Conservation (phyloP, 2,113 vertebrate species). For the Pungitius pungitius region DNA sequence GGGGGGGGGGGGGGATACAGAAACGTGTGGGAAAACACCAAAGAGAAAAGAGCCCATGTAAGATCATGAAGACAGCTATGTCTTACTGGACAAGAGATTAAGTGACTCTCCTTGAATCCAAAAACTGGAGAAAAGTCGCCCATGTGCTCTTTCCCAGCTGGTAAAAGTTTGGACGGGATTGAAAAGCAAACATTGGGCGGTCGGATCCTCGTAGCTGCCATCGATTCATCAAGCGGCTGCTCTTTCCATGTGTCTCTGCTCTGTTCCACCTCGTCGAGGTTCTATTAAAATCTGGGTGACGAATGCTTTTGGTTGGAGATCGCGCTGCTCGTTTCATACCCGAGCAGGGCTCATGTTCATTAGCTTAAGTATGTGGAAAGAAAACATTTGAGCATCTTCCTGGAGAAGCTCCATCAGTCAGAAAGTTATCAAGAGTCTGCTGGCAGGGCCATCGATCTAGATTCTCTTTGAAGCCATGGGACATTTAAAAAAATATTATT, state of each 20-base stretch:
- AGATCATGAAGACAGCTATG: not conserved
- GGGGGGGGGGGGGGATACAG: too few species aligned
- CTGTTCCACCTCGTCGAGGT: conserved; percentile 67
- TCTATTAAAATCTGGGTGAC: conserved; percentile 60
- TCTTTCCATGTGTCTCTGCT: conserved; percentile 43
- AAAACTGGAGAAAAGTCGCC: not conserved
- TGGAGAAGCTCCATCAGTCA: conserved; percentile 20
- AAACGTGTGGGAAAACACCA: too few species aligned
- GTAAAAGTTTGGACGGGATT: not conserved
- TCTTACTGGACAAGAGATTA: not conserved
- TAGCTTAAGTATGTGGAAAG: conserved; percentile 47
- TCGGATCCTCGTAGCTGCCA: not conserved
- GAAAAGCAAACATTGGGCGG: not conserved
- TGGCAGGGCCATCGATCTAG: not conserved
- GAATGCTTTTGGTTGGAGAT: conserved; percentile 33
- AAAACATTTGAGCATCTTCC: conserved; percentile 19
- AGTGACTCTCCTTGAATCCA: not conserved
- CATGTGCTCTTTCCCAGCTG: not conserved
- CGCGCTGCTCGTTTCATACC: conserved; percentile 21
- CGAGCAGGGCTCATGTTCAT: conserved; percentile 29
- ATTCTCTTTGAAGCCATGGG: not conserved
- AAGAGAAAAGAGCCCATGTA: not conserved
- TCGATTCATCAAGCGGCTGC: conserved; percentile 63
- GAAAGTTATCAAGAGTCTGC: not conserved
- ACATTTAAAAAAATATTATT: not conserved